Base-by-base conservation (phyloP, 2,113 vertebrate genomes). In the Speoplatyrhinus poulsoni region DNA sequence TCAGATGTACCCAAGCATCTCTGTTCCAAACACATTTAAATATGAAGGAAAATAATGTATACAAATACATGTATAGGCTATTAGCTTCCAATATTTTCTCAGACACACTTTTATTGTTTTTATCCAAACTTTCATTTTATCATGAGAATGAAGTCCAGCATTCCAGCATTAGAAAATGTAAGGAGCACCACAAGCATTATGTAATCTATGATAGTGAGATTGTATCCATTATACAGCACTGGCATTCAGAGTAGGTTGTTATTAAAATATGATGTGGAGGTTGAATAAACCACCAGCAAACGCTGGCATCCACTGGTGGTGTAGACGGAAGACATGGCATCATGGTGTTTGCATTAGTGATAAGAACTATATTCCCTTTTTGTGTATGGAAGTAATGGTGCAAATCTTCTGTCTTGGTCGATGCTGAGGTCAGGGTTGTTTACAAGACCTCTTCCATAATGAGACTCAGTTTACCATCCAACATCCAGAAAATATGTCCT, bases 151-250 rank as follows among this genome's bases (percentile, higher is more conserved):
- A 2, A 26, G 26, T 26, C 26, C 26, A 26, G 26, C 1, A 26
- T 26, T 26, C 26, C 2, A 3, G 26, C 26, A 26, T 26, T 26
- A 26, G 26, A 26, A 26, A 26, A 26, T 26, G 26, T 26, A 26
- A 26, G 26, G 26, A 26, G 26, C 26, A 26, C 1, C 1, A 26
- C 26, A 26, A 26, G 26, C 26, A 26, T 26, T 26, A 26, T 89
- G 87, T 90, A 92, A 75, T 91, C 90, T 82, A 87, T 80, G 82
- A 90, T 65, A 88, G 73, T 91, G 86, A 92, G 94, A 94, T 93
- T 91, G 88, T 94, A 94, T 94, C 89, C 83, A 92, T 92, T 91
- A 93, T 83, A 84, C 80, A 85, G 87, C 68, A 64, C 84, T 92
- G 88, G 93, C 92, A 93, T 90, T 90, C n/a, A 41, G 3, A 41